These are phyloP conservation scores for Ophion ventricosus DNA, from an alignment of 2,888 invertebrate species.

Conservation along the genomic window DNA sequence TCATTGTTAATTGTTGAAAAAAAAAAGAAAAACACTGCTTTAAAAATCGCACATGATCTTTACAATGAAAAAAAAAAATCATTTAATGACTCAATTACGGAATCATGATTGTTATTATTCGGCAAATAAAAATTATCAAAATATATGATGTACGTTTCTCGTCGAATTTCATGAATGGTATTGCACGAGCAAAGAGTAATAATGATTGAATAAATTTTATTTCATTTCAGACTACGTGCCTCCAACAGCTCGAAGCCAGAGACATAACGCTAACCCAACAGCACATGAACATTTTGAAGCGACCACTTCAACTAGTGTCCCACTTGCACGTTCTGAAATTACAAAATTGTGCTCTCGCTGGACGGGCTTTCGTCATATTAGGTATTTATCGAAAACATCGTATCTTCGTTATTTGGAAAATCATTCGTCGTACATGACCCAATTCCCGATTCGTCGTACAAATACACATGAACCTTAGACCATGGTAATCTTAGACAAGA, in stretches of 20 bases:
- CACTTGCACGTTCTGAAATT: conserved; percentile 90
- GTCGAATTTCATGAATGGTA: no score
- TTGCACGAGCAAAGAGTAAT: neutral
- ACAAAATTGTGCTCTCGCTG: conserved; percentile 90
- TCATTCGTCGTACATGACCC: neutral
- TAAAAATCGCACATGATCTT: no score
- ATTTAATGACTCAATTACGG: no score
- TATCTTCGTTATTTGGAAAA: neutral
- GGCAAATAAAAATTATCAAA: no score
- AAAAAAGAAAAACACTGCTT: no score
- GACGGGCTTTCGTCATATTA: conserved; percentile 89
- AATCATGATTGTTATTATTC: no score
- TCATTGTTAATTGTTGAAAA: no score
- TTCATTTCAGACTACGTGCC: conserved; percentile 87
- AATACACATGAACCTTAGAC: neutral
- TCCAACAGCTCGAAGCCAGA: conserved; percentile 88
- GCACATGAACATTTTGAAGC: conserved; percentile 89
- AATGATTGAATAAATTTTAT: conserved; percentile 42
- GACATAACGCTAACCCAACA: conserved; percentile 88
- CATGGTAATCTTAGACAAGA: neutral
- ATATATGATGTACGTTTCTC: no score
- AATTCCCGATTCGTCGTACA: neutral
- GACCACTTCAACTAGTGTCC: conserved; percentile 89
- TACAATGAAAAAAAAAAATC: no score
- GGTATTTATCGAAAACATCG: conserved; percentile 84